Conservation (phyloP, 53 echinoderm and acorn worm genomes). For the Temnopleurus reevesii region DNA sequence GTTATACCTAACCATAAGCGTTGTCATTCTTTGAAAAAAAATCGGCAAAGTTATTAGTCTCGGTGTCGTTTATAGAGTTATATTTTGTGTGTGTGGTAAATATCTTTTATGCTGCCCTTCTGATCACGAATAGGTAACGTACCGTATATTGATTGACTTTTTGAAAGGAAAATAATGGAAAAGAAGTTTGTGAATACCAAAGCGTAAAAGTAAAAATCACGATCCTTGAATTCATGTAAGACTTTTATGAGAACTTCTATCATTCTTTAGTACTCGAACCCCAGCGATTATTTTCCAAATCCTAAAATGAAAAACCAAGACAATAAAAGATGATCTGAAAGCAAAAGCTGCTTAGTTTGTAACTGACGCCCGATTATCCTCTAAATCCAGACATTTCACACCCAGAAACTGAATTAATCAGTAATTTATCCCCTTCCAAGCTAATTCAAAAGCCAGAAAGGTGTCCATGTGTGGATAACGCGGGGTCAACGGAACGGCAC, state of each 20-base stretch:
- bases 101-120: no score
- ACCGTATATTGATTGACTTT: no score
- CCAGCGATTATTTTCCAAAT: no score
- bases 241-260: background rate
- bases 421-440: slow-evolving; percentile 16
- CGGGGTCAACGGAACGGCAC: background rate
- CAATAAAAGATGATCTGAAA: background rate
- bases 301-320: background rate
- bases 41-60: no score
- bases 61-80: no score
- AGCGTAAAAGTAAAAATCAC: background rate
- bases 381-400: slow-evolving; percentile 40
- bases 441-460: background rate
- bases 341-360: slow-evolving; percentile 14
- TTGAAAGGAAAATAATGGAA: background rate
- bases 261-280: no score
- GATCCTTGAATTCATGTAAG: background rate
- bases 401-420: background rate
- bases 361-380: slow-evolving; percentile 31
- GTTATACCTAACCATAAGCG: no score
- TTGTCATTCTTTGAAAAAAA: no score
- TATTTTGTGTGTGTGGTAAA: no score
- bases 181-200: background rate
- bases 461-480: background rate
- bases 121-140: no score